phyloP scores from a whole-genome alignment of 2,113 vertebrate genomes.

The Lucifuga dentata region DNA sequence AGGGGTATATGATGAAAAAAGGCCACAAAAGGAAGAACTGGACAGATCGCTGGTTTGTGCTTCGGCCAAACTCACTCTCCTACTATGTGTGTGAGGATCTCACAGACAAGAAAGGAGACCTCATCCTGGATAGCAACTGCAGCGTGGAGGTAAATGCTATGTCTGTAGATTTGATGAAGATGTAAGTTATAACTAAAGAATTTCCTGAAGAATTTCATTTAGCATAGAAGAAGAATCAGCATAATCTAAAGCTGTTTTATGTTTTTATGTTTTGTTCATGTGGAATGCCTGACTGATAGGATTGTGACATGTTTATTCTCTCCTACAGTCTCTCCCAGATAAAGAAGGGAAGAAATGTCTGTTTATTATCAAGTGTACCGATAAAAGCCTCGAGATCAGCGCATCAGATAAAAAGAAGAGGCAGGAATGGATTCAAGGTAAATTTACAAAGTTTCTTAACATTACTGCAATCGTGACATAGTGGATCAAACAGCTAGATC shows the following conservation, averaged over 20 bases:
- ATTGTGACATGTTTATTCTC: slow-evolving; percentile 9
- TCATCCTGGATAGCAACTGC: slow-evolving; percentile 88
- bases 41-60: slow-evolving; percentile 97
- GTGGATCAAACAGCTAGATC: background rate
- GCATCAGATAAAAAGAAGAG: slow-evolving; percentile 98
- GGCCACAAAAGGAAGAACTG: slow-evolving; percentile 97
- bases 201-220: background rate
- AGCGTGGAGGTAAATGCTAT: slow-evolving; percentile 88
- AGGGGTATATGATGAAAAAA: slow-evolving; percentile 98
- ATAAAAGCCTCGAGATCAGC: slow-evolving; percentile 95
- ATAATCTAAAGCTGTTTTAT: background rate
- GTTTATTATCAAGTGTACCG: slow-evolving; percentile 91
- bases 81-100: slow-evolving; percentile 94
- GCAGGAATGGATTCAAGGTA: slow-evolving; percentile 98
- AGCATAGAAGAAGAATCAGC: background rate
- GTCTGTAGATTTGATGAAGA: background rate
- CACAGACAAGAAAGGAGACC: slow-evolving; percentile 92
- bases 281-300: background rate
- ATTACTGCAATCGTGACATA: too few relatives aligned
- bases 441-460: too few relatives aligned
- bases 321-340: slow-evolving; percentile 90
- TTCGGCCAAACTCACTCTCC: slow-evolving; percentile 88
- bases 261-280: slow-evolving; percentile 10
- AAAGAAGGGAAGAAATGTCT: slow-evolving; percentile 96
- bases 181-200: background rate